Percentiles rank a stretch among this genome's conserved stretches.
Evolutionary conservation across 2,113 vertebrate species (phyloP).

Genomic region (Pandion haliaetus): DNA sequence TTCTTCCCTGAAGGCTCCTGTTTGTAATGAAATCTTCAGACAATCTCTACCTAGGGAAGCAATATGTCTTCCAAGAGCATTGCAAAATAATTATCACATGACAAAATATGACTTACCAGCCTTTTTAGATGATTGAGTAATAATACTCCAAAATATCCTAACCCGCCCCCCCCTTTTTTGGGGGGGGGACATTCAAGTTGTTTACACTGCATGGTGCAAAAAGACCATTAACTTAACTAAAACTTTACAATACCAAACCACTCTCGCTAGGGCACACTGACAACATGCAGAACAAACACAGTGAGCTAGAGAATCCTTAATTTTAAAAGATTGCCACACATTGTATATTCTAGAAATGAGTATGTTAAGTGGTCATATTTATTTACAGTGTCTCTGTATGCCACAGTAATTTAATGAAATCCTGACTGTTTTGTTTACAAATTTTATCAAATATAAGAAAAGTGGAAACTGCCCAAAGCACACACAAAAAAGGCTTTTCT

Average conservation of each 20-base stretch:
- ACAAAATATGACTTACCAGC: not conserved
- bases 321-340: not conserved
- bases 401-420: not conserved
- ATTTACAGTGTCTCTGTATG: not conserved
- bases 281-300: not conserved
- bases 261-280: not conserved
- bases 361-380: not conserved
- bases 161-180: too few relatives aligned
- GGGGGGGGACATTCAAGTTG: not conserved
- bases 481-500: not conserved
- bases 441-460: not conserved
- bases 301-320: not conserved
- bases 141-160: not conserved
- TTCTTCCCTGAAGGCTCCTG: slow-evolving; percentile 9
- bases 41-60: not conserved
- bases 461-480: not conserved
- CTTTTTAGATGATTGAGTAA: not conserved
- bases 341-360: not conserved
- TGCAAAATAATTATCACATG: not conserved
- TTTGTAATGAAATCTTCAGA: slow-evolving; percentile 35
- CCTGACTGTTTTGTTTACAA: not conserved
- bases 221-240: not conserved
- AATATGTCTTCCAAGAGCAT: not conserved
- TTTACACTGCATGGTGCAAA: not conserved
- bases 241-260: not conserved